Evolutionary conservation across 2,797 vertebrate species (phyloP).

Genomic region (Sebastes dallii): DNA sequence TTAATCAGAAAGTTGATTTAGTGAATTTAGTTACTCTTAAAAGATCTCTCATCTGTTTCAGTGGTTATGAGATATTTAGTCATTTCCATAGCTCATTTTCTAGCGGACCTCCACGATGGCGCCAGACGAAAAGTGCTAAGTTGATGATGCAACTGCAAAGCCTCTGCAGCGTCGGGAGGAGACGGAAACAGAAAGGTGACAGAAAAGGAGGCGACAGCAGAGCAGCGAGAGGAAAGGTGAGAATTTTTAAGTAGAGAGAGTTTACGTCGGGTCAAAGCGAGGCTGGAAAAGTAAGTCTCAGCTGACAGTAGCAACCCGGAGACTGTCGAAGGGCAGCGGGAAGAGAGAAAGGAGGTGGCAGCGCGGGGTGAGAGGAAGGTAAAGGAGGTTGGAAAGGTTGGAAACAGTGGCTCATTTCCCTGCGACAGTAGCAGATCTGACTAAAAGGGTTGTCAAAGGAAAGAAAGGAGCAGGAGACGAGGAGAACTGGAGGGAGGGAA

Average conservation of each 20-base stretch:
- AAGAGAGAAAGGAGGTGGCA: conserved; percentile 18
- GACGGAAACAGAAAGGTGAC: conserved; percentile 34
- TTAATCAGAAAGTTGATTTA: background rate
- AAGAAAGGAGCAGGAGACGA: background rate
- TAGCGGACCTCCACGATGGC: background rate
- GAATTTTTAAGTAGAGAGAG: background rate
- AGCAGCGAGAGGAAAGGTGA: conserved; percentile 17
- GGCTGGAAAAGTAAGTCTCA: conserved; percentile 41
- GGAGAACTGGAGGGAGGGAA: background rate
- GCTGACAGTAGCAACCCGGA: conserved; percentile 2
- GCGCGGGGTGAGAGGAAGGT: conserved; percentile 37
- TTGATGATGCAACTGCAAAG: conserved; percentile 22
- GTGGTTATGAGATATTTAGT: background rate
- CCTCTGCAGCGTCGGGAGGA: background rate
- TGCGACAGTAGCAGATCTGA: conserved; percentile 48
- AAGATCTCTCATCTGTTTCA: background rate
- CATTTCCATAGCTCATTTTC: background rate
- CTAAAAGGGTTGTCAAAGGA: conserved; percentile 25
- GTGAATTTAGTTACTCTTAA: background rate
- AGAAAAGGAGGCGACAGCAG: background rate
- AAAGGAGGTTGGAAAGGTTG: conserved; percentile 49
- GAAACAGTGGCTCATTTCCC: conserved; percentile 62
- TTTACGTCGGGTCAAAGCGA: conserved; percentile 20
- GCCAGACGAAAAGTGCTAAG: background rate
- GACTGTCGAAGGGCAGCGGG: conserved; percentile 14